A percentile compares a stretch with the other conserved stretches of the same genome.
Evolutionary conservation across 2,888 invertebrate genomes (phyloP).

Genomic region (Girardia tigrina): DNA sequence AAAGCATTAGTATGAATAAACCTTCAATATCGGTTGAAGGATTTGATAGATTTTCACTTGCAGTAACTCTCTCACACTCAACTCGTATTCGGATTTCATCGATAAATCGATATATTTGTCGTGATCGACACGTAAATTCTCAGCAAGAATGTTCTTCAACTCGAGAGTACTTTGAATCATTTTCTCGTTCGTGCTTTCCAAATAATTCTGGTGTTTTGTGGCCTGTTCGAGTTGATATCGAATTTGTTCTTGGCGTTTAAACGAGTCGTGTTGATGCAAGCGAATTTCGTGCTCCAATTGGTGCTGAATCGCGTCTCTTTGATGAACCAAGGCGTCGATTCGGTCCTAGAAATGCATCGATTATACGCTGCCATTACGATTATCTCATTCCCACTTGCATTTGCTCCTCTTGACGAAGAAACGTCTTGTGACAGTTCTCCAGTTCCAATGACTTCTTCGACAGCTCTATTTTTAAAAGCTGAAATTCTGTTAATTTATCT

Average conservation of each 20-base stretch:
- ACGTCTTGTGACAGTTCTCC: neutral
- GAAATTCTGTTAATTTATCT: neutral
- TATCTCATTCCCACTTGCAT: too few relatives aligned
- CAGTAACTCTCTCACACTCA: neutral
- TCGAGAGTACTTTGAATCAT: constrained; percentile 17
- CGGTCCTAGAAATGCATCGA: too few relatives aligned
- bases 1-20: neutral
- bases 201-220: neutral
- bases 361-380: too few relatives aligned
- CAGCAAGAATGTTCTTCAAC: neutral
- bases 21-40: neutral
- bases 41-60: constrained; percentile 9
- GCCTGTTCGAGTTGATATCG: neutral
- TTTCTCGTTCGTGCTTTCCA: neutral
- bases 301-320: neutral
- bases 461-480: neutral
- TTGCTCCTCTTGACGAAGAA: neutral
- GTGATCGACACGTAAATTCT: constrained; percentile 5
- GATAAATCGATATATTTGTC: neutral
- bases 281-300: neutral
- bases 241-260: constrained; percentile 8
- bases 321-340: neutral
- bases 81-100: constrained; percentile 6
- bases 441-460: neutral
- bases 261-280: neutral